Base-by-base conservation (phyloP, 30 jellyfish, hydroid and myxozoan species). In the Clytia hemisphaerica region DNA sequence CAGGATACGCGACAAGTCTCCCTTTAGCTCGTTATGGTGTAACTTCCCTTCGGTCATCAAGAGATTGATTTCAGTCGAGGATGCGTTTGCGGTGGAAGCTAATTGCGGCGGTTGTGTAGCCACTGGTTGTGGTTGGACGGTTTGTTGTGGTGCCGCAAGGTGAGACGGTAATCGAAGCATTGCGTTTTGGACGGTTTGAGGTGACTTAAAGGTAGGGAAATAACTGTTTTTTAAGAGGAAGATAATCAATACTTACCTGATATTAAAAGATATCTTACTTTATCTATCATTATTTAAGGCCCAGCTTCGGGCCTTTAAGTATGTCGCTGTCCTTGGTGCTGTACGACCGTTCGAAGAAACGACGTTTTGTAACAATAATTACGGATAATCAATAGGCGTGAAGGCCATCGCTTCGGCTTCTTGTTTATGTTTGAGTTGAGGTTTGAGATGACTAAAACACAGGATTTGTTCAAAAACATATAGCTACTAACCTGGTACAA, bases 1-100 rank as follows among this genome's bases (percentile, higher is more conserved):
- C n/a, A 78, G 42, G 7, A 85, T 79, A 19, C 87, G 82, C 2
- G 60, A 35, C 10, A 85, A 78, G 31, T 82, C 87, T 16, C 81
- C 45, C 67, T 59, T 85, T 7, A 72, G 71, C 64, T 85, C 96
- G 12, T 82, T 75, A 21, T 77, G 91, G 32, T 77, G 77, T 64
- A 85, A 54, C 21, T 79, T 69, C 42, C 92, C 71, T 38, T 85
- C 96, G 24, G 96, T 71, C 45, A 78, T 42, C 46, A 85, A 58
- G 50, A 85, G 38, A 3, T 79, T 68, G 54, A 85, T 37, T 25
- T 85, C 96, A 6, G 72, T 58, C n/a, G n/a, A n/a, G n/a, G n/a
- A n/a, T 6, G 91, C 31, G 16, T 81, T 14, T 18, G 72, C 66
- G 6, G 78, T 49, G 25, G 65, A 37, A 38, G 81, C 29, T 14